Base-by-base conservation (phyloP, 1,140 invertebrate species). In the Drosophila carrolli region DNA sequence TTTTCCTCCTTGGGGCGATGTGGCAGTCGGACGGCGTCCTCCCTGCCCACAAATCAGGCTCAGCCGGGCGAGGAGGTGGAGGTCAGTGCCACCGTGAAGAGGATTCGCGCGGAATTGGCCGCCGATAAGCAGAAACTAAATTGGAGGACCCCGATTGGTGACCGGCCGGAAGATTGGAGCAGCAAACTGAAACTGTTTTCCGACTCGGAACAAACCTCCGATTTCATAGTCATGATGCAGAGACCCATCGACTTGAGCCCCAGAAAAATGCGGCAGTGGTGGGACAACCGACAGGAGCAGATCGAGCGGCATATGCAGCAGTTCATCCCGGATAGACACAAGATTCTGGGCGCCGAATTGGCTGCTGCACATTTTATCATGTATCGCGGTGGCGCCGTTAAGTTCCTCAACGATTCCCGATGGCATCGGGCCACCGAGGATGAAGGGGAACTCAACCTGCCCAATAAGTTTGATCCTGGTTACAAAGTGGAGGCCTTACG, bases 361-460 rank as follows among this genome's bases (percentile, higher is more conserved):
- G 96, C 96, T 16, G 94, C 95, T 2, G 95, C 96, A 13, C 95
- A 96, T 92, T 97, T 97, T 81, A 75, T 97, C 43, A 80, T 96
- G 1, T 91, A 92, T 77, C 91, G 95, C 32, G 94, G 94, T 14
- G 96, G 96, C 1, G 94, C 94, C 63, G 94, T 96, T 3, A 96
- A 95, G 67, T 93, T 91, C 88, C 91, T 62, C 90, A 93, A 23
- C 80, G 94, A 38, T 82, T 94, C 37, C 63, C 93, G 11, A 95
- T 96, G 96, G 93, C 94, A 46, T 85, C 93, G 71, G 92, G 94
- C 92, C 10, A 93, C 90, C 0, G 83, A 94, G 23, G 79, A 94
- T n/a, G 90, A 23, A 4, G 4, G 92, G 4, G 79, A 93, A 14
- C 86, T 91, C 47, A 81, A 93, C 46, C 89, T 97, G 29, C 96